These are phyloP conservation scores for Hoplias malabaricus DNA, from an alignment of 2,113 vertebrate genomes.

Conservation along the genomic window DNA sequence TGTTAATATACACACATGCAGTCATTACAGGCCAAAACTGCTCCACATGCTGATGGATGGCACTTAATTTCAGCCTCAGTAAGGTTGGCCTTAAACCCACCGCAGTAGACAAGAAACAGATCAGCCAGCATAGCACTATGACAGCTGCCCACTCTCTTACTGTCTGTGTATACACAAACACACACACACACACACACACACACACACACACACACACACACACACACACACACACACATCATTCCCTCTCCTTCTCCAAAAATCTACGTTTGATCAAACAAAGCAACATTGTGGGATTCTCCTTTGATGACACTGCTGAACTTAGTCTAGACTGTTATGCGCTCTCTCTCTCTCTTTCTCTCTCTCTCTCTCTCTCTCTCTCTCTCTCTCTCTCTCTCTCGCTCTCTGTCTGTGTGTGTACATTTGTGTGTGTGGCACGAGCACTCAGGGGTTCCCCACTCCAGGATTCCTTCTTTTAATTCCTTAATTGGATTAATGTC, in stretches of 20 bases:
- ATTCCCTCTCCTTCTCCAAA: too few relatives aligned
- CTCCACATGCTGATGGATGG: slow-evolving; percentile 47
- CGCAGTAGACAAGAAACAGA: slow-evolving; percentile 28
- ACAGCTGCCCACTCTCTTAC: slow-evolving; percentile 4
- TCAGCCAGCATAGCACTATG: slow-evolving; percentile 2
- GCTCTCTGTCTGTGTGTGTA: not conserved
- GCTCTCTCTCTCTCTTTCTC: not conserved
- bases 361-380: not conserved
- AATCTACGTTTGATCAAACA: slow-evolving; percentile 9
- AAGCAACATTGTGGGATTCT: slow-evolving; percentile 34
- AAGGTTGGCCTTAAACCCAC: slow-evolving; percentile 39
- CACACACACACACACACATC: not conserved
- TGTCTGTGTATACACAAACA: not conserved
- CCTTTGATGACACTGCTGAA: slow-evolving; percentile 39
- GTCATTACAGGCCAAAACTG: slow-evolving; percentile 43
- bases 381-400: not conserved
- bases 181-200: not conserved
- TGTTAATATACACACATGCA: slow-evolving; percentile 45
- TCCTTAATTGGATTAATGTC: slow-evolving; percentile 57
- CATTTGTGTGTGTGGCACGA: slow-evolving; percentile 33
- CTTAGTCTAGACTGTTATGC: slow-evolving; percentile 15
- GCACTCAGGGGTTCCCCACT: slow-evolving; percentile 47
- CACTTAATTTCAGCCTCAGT: slow-evolving; percentile 49
- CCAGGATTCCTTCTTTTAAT: slow-evolving; percentile 48
- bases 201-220: not conserved